phyloP scores from a whole-genome alignment of 2,888 invertebrate genomes.

The Temnothorax ravouxi region DNA sequence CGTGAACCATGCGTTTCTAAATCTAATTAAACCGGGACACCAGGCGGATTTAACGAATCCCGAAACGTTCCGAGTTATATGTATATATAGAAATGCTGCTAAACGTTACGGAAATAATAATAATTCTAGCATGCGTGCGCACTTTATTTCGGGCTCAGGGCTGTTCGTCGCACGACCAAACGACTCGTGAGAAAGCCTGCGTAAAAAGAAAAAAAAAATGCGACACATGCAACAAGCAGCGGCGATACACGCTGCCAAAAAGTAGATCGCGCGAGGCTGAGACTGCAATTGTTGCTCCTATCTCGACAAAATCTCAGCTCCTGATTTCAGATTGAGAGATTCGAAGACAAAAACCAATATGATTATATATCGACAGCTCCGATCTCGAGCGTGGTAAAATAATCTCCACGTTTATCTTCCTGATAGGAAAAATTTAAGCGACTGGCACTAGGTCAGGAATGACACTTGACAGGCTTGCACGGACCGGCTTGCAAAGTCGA shows the following conservation, averaged over 20 bases:
- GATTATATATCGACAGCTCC: background rate
- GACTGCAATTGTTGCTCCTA: background rate
- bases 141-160: background rate
- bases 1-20: background rate
- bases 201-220: background rate
- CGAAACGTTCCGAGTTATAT: background rate
- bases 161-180: background rate
- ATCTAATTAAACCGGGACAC: background rate
- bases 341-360: background rate
- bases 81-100: background rate
- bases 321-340: background rate
- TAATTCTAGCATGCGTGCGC: background rate
- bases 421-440: background rate
- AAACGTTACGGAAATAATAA: background rate
- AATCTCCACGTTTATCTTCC: background rate
- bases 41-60: background rate
- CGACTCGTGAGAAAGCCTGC: background rate
- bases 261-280: background rate
- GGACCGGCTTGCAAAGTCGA: background rate
- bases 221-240: slow-evolving; percentile 2
- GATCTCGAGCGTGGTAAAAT: background rate
- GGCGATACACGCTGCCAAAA: background rate
- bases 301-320: background rate
- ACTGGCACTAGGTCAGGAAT: background rate
- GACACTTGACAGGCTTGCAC: background rate